Evolutionary conservation across 2,888 invertebrate genomes (phyloP).

Genomic region (Caenorhabditis afra): DNA sequence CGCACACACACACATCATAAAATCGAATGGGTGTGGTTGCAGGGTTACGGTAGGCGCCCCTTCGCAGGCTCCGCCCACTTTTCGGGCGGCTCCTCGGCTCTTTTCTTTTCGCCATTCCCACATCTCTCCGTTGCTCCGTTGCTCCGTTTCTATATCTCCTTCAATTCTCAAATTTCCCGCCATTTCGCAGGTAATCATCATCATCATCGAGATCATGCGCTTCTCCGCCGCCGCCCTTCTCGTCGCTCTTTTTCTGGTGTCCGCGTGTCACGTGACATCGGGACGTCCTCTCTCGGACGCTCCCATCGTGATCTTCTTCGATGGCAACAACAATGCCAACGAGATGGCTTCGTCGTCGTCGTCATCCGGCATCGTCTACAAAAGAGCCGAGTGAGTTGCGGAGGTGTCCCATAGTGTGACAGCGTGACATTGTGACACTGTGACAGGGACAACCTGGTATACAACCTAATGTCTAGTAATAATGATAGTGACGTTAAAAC

Average conservation of each 20-base stretch:
- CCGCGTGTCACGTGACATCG: constrained; percentile 22
- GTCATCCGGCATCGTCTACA: too few species aligned
- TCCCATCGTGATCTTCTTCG: neutral
- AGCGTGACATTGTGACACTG: too few species aligned
- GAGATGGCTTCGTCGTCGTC: too few species aligned
- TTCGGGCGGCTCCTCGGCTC: neutral
- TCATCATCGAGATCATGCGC: too few species aligned
- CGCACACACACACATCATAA: neutral
- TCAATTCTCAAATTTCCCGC: neutral
- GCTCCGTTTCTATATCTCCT: neutral
- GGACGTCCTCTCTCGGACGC: constrained; percentile 21
- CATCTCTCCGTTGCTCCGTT: too few species aligned
- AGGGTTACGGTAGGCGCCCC: constrained; percentile 9
- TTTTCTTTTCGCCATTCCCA: constrained; percentile 10
- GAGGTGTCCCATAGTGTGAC: too few species aligned
- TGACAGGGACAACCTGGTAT: too few species aligned
- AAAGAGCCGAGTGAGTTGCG: constrained; percentile 41
- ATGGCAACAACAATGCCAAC: constrained; percentile 1
- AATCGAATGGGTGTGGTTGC: neutral
- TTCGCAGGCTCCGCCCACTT: constrained; percentile 2
- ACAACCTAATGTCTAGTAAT: too few species aligned
- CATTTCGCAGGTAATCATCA: constrained; percentile 31
- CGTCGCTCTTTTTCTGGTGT: constrained; percentile 26
- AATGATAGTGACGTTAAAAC: too few species aligned
- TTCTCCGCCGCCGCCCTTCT: constrained; percentile 10